A percentile compares a stretch with the other conserved stretches of the same genome.
phyloP scores from a whole-genome alignment of 2,888 invertebrate genomes.

The Machimus rusticus region DNA sequence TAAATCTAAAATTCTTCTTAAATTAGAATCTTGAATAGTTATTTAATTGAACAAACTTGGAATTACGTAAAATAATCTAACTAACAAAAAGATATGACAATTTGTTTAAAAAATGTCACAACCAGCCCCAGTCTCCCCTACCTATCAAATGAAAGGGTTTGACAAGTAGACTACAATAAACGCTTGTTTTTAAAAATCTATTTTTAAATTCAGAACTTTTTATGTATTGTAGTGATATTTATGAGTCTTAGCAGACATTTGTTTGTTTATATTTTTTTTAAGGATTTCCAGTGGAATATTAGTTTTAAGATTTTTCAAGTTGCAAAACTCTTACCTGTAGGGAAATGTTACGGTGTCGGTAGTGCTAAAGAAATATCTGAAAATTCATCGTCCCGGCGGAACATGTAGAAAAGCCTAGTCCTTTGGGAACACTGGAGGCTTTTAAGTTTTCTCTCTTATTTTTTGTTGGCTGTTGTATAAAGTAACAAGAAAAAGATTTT shows the following conservation, averaged over 20 bases:
- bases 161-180: no score
- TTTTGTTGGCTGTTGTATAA: not conserved
- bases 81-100: no score
- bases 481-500: not conserved
- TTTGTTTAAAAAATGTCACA: no score
- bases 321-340: not conserved
- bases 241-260: not conserved
- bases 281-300: not conserved
- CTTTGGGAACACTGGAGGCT: not conserved
- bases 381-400: not conserved
- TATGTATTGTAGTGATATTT: no score
- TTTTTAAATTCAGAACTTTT: no score
- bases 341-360: not conserved
- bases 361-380: not conserved
- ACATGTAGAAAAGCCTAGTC: not conserved
- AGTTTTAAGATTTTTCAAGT: not conserved
- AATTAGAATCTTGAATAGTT: no score
- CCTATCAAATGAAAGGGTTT: no score
- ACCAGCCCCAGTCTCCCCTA: no score
- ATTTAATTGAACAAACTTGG: no score
- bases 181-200: no score
- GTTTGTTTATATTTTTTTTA: not conserved
- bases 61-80: no score
- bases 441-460: not conserved
- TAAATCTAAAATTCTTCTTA: no score